Evolutionary conservation across 2,888 invertebrate genomes (phyloP), one percentile per base, ranked within the genome.

Genomic region (Drosophila aldrichi): DNA sequence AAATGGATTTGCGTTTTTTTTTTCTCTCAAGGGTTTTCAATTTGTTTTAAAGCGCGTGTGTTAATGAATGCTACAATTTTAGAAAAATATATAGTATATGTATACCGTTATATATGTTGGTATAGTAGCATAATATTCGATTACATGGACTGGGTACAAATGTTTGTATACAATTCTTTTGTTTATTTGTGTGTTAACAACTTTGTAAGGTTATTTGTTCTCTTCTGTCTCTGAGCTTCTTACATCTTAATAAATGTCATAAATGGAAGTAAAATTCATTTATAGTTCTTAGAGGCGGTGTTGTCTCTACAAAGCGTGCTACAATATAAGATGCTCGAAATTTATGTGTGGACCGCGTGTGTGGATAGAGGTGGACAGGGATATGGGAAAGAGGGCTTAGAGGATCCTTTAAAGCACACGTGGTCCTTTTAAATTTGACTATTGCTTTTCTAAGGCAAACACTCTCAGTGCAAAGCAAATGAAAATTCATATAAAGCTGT

Each of bases 141-240:
- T 89, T 86, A 89, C 70, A 89, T 86, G 90, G 86, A 86, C 90
- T 88, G 86, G 86, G 86, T 84, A 84, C 72, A 84, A 89, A 82
- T 79, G n/a, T 67, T 80, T 84, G 89, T 84, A 84, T 87, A 84
- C 89, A 87, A 77, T 89, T 86, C 25, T 72, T 59, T 56, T 54
- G 18, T 48, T 38, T 52, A 1, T 44, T 52, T 66, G 20, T 74
- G 56, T 79, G 56, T 74, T 62, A 81, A 74, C 70, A 77, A 80
- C 25, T 60, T 74, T 67, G 44, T 43, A 20, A 32, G 18, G 57
- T 60, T 16, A 18, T 49, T 73, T 48, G 18, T 51, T 66, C 44
- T 32, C 2, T 69, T 52, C 41, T 49, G 29, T 49, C n/a, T 49
- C 12, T 18, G 9, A 20, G 36, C 22, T 59, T 71, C 89, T 87